These are phyloP conservation scores for Steromphala cineraria DNA, from an alignment of 2,888 invertebrate species.

Conservation along the genomic window DNA sequence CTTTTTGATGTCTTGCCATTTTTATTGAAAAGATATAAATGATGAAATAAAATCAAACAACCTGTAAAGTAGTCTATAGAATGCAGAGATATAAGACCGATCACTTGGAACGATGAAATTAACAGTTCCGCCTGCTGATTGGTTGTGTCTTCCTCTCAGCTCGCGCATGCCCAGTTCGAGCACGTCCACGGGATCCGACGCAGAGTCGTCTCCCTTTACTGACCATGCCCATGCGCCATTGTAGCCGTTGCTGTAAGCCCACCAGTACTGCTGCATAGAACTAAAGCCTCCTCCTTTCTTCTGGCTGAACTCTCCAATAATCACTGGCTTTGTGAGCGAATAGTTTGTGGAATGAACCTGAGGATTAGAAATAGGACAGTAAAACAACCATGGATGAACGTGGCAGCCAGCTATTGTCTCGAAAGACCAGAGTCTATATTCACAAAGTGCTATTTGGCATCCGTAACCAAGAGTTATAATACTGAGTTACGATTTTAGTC, in stretches of 20 bases:
- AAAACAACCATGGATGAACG: no score
- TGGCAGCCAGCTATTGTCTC: no score
- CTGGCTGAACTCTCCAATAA: conserved; percentile 57
- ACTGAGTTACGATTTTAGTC: no score
- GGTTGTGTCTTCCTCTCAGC: conserved; percentile 40
- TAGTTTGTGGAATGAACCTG: conserved; percentile 37
- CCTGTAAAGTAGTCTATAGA: not conserved
- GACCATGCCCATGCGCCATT: conserved; percentile 50
- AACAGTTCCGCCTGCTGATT: conserved; percentile 42
- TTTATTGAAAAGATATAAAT: not conserved
- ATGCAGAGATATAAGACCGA: not conserved
- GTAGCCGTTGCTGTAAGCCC: conserved; percentile 46
- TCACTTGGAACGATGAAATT: conserved; percentile 30
- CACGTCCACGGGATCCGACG: conserved; percentile 32
- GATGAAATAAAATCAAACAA: not conserved
- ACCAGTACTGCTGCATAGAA: conserved; percentile 36
- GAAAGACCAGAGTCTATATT: no score
- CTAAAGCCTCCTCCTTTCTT: conserved; percentile 41
- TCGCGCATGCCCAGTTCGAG: conserved; percentile 38
- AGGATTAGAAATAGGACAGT: not conserved
- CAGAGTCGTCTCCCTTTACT: conserved; percentile 30
- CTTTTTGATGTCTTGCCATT: no score
- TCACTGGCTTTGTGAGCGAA: conserved; percentile 43
- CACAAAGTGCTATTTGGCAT: no score
- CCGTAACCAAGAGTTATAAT: no score